Percentiles rank a stretch among this genome's conserved stretches.
phyloP scores from a whole-genome alignment of 2,888 invertebrate species.

The Anthrax anthrax region DNA sequence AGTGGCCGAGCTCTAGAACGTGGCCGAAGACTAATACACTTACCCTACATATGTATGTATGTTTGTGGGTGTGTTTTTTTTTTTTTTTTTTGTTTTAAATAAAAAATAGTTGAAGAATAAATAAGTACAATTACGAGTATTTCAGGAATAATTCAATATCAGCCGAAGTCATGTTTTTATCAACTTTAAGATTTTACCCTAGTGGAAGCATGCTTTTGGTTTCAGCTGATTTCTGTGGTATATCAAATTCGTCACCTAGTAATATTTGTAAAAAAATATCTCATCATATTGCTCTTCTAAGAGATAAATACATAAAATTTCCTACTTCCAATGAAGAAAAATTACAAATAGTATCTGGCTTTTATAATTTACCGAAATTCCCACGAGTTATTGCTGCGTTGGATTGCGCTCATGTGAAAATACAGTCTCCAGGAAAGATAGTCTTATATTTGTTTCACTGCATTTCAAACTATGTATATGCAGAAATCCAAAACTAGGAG shows the following conservation, averaged over 20 bases:
- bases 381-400: not conserved
- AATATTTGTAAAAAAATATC: no score
- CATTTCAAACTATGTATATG: not conserved
- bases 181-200: slow-evolving; percentile 5
- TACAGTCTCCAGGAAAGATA: not conserved
- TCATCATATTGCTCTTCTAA: not conserved
- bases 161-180: slow-evolving; percentile 3
- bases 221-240: slow-evolving; percentile 1
- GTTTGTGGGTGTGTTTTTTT: no score
- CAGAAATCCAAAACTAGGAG: no score
- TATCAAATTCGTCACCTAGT: not conserved
- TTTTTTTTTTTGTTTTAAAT: no score
- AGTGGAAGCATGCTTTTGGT: slow-evolving; percentile 2
- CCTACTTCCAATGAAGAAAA: no score
- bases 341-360: not conserved
- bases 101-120: no score
- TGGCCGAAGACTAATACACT: no score
- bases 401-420: no score
- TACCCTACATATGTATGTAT: no score
- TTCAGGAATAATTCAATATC: slow-evolving; percentile 3
- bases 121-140: no score
- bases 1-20: no score
- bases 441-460: not conserved
- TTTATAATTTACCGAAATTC: slow-evolving; percentile 1
- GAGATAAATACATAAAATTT: not conserved